Evolutionary conservation across 1,140 invertebrate genomes (phyloP), one percentile per base, ranked within the genome.

Genomic region (Leptopilina boulardi): DNA sequence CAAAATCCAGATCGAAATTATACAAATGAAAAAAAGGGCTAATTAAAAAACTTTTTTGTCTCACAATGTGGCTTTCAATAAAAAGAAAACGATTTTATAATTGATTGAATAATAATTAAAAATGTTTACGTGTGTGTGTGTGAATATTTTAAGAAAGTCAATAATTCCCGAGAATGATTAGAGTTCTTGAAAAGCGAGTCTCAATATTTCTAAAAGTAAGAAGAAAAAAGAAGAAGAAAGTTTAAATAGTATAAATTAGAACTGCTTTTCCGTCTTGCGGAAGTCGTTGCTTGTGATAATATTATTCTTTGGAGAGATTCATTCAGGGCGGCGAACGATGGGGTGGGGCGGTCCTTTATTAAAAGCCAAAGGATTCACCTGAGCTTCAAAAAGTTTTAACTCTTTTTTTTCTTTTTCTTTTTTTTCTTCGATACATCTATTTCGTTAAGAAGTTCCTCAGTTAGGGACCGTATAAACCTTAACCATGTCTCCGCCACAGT

Each of bases 301-400:
- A 86, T 85, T 84, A 81, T 85, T 85, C 84, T 86, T 85, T 77
- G 73, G n/a, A n/a, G n/a, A 70, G 78, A 82, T 83, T 83, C 79
- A 73, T 78, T 84, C 81, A 38, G 34, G 5, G 34, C 8, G 5
- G 34, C 8, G 34, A 38, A 38, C 34, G 34, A 38, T 38, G 34
- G 34, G 34, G 34, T 6, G 34, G 34, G 26, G 34, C 3, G 34
- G 77, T 78, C 83, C 85, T 86, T 85, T 86, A 88, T 89, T 88
- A 89, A 88, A 88, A 87, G 81, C 81, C 83, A 77, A 71, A 77
- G 79, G 59, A 66, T 30, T 66, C 59, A n/a, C 26, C 59, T 66
- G 75, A 77, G 77, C 71, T 78, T 77, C 74, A 42, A 74, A n/a
- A 88, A 89, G 82, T 89, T 89, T 88, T 83, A 88, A 89, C 84